phyloP scores from a whole-genome alignment of 2,113 vertebrate genomes.

The Daphoenositta chrysoptera region DNA sequence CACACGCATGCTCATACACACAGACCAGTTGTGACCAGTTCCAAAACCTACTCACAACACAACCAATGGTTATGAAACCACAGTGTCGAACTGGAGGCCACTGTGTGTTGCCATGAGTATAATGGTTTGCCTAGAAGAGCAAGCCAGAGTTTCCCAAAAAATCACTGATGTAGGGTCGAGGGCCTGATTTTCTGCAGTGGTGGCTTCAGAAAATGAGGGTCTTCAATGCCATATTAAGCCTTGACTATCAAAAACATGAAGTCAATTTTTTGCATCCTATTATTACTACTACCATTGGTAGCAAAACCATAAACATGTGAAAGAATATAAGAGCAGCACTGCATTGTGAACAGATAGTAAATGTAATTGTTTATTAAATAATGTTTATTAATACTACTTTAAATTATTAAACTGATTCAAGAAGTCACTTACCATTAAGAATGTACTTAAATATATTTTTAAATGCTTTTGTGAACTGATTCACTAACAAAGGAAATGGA shows the following conservation, averaged over 20 bases:
- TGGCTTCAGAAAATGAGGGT: background rate
- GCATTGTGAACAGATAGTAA: background rate
- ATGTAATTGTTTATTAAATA: background rate
- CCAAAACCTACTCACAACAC: background rate
- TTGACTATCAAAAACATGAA: background rate
- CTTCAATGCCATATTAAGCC: background rate
- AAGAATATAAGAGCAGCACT: background rate
- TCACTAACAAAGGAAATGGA: background rate
- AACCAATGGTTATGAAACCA: background rate
- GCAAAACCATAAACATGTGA: background rate
- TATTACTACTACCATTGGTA: background rate
- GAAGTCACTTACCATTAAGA: background rate
- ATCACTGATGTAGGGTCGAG: background rate
- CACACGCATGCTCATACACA: background rate
- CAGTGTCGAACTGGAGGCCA: background rate
- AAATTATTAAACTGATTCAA: background rate
- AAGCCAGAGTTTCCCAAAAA: background rate
- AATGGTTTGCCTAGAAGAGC: background rate
- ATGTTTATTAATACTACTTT: background rate
- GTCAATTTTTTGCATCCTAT: background rate
- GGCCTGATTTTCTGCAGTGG: background rate
- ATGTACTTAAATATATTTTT: background rate
- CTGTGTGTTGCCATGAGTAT: background rate
- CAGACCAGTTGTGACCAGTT: background rate
- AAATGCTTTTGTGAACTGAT: background rate